A percentile compares a stretch with the other conserved stretches of the same genome.
These are phyloP conservation scores for Meloe dianella DNA, from an alignment of 2,888 invertebrate genomes.

Conservation along the genomic window DNA sequence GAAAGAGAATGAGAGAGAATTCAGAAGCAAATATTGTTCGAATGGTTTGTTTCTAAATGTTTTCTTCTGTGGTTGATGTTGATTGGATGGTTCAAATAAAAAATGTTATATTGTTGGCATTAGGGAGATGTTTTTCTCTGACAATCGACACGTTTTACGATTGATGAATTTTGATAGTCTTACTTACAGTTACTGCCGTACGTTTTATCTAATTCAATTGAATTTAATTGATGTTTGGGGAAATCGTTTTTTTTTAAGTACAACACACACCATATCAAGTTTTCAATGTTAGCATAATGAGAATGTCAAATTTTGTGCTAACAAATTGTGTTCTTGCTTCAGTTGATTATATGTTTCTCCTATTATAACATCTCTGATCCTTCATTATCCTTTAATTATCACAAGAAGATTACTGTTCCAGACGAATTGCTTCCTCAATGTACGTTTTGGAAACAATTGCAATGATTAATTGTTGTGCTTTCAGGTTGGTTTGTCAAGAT, in stretches of 20 bases:
- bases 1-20: not conserved
- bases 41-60: not conserved
- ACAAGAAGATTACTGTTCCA: too few relatives aligned
- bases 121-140: too few relatives aligned
- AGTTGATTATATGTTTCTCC: not conserved
- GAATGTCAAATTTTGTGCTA: not conserved
- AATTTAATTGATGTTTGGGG: not conserved
- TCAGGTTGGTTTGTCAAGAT: constrained; percentile 63
- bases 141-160: not conserved
- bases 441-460: not conserved
- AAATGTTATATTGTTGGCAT: not conserved
- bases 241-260: too few relatives aligned
- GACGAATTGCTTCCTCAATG: too few relatives aligned
- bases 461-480: constrained; percentile 39
- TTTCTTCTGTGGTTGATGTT: too few relatives aligned
- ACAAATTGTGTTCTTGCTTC: not conserved
- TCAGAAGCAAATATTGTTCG: too few relatives aligned
- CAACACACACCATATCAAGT: not conserved
- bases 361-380: too few relatives aligned
- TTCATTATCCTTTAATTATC: too few relatives aligned
- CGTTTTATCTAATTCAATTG: not conserved
- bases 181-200: not conserved
- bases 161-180: not conserved
- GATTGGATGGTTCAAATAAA: not conserved
- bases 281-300: not conserved